Evolutionary conservation across 1,140 invertebrate genomes (phyloP), one percentile per base, ranked within the genome.

Genomic region (Rhizoglyphus robini): DNA sequence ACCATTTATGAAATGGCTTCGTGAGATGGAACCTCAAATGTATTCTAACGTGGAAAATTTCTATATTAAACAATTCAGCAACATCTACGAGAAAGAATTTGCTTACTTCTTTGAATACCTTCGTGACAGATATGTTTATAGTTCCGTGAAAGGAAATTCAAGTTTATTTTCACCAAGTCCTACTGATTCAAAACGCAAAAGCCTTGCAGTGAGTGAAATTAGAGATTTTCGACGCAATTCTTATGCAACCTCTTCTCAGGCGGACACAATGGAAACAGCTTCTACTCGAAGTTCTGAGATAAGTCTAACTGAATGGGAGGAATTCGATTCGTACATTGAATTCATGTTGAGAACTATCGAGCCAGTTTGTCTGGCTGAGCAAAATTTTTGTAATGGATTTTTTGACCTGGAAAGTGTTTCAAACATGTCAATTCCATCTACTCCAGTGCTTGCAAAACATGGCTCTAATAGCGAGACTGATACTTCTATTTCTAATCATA

Each of bases 341-440:
- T 82, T 84, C 74, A 84, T 93, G 23, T 76, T 97, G 8, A 86
- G 84, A 49, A 86, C 94, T 72, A 80, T 96, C 57, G 91, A 96
- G 74, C 88, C 88, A 29, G 83, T 94, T 66, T 96, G 93, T 75
- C 79, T 96, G 41, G 86, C 86, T 25, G 95, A 99, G 75, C 94
- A 98, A 78, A 85, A 92, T 68, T 98, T 98, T 79, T 96, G 91
- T 75, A 84, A 90, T 13, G 81, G 83, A 34, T 98, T 97, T 78
- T 93, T 98, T 73, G 88, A 93, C 71, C 79, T 96, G 49, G 86
- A 90, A 73, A 80, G 63, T 54, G 34, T 31, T 4, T 11, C 48
- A 34, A 67, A 63, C 30, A 15, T 25, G 5, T 68, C 67, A 8
- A 65, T 65, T 48, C 51, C 62, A 2, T 51, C 48, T 3, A 65